Conservation (phyloP, 2,888 invertebrate species). For the Ashinkailepas kermadecensis region DNA sequence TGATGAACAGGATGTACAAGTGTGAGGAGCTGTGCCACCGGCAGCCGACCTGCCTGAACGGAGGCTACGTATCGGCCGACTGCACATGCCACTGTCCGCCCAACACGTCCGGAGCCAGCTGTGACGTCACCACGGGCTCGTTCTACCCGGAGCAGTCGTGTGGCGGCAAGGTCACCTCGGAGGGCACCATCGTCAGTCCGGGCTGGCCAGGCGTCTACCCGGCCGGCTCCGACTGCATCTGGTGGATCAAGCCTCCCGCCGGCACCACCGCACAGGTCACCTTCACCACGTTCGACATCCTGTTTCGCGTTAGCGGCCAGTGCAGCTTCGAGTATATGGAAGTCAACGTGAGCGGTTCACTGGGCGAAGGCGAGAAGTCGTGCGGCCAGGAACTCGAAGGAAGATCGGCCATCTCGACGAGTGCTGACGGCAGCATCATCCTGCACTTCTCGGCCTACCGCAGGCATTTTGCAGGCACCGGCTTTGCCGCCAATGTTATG, state of each 20-base stretch:
- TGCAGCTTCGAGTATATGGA: background rate
- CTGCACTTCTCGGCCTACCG: background rate
- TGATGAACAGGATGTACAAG: conserved; percentile 13
- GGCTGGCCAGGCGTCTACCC: background rate
- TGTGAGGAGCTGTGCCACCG: conserved; percentile 1
- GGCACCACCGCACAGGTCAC: background rate
- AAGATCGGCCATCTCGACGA: background rate
- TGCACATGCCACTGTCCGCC: conserved; percentile 19
- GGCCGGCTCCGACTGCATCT: background rate
- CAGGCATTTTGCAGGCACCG: background rate
- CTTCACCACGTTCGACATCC: background rate
- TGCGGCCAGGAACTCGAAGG: background rate
- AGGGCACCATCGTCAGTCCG: background rate
- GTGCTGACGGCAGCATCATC: background rate
- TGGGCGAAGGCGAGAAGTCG: background rate
- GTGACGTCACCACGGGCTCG: background rate
- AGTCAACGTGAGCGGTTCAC: background rate
- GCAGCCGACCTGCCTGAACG: background rate
- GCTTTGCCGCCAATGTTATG: background rate
- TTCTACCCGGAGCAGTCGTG: conserved; percentile 11
- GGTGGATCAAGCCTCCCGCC: background rate
- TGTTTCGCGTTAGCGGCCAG: background rate
- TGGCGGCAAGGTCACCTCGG: background rate
- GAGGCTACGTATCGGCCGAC: background rate
- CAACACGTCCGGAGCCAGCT: background rate